Evolutionary conservation across 2,888 invertebrate species (phyloP), one percentile per base, ranked within the genome.

Genomic region (Cerastis rubricosa): DNA sequence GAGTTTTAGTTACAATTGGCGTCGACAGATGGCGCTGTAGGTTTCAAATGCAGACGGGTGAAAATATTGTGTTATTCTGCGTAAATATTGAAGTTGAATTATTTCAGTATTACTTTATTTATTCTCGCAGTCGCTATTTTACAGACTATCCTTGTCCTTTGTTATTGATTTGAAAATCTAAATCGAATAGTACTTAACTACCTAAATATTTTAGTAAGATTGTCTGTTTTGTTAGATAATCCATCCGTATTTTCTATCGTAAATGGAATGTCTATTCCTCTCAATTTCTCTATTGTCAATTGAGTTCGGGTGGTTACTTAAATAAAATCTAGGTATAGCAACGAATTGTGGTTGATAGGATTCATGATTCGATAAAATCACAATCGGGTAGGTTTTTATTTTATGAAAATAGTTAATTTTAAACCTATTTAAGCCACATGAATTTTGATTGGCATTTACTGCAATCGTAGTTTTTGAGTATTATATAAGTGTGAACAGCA

Each of bases 1-100:
- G 84, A 83, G 71, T 81, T 80, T 65, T 80, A 66, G 68, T 79
- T 45, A 57, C 19, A 29, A 43, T 35, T 73, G 0, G 12, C 6
- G 54, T 65, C 43, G 54, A 68, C 17, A 81, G 82, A 64, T 82
- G 80, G 71, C 51, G 77, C 3, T 82, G 2, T 2, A 7, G 0
- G 45, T 59, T 65, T 11, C 19, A n/a, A n/a, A 14, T 64, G n/a
- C 11, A 40, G 40, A 43, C 7, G 64, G 19, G 64, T 35, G 43
- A 43, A 64, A 57, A 14, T 59, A 4, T 29, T 9, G 29, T 29
- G 9, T 3, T 3, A 29, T 59, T 59, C 9, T 59, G 29, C 59
- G 1, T 59, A 29, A 19, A 59, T 1, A 29, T 19, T 59, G 4
- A 29, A 1, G 29, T 59, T 19, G 19, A 19, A 59, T 29, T 59